These are phyloP conservation scores for Mythimna loreyi DNA, from an alignment of 2,888 invertebrate species.

Conservation along the genomic window DNA sequence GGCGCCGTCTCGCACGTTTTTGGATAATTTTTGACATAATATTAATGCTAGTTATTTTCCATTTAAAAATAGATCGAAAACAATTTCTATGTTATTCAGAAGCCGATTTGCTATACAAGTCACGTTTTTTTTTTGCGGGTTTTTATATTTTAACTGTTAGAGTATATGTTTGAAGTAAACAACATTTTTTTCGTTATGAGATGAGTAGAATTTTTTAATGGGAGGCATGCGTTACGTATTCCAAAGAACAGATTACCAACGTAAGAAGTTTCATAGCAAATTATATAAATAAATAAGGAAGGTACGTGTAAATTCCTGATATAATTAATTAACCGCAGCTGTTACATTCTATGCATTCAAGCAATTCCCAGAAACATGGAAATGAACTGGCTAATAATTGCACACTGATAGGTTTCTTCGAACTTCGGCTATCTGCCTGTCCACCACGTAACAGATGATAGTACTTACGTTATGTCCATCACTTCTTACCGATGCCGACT, in stretches of 20 bases:
- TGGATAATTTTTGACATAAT: constrained; percentile 28
- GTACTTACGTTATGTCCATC: constrained; percentile 48
- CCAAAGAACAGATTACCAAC: constrained; percentile 14
- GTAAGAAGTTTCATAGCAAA: constrained; percentile 20
- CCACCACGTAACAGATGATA: constrained; percentile 31
- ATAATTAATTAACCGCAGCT: constrained; percentile 22
- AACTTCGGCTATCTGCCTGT: constrained; percentile 27
- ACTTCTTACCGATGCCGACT: constrained; percentile 30
- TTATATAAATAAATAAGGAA: constrained; percentile 23
- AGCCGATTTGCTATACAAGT: constrained; percentile 4
- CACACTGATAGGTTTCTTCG: constrained; percentile 47
- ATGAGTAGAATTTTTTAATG: constrained; percentile 9
- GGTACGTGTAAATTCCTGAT: constrained; percentile 2
- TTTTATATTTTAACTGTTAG: constrained; percentile 4
- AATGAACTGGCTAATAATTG: constrained; percentile 41
- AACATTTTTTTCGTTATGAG: constrained; percentile 16
- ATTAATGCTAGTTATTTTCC: constrained; percentile 45
- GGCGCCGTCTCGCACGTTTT: constrained; percentile 56
- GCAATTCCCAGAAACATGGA: constrained; percentile 37
- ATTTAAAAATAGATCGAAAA: constrained; percentile 42
- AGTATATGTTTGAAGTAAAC: constrained; percentile 16
- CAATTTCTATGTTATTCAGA: constrained; percentile 34
- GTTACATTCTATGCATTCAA: constrained; percentile 27
- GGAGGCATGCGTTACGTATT: constrained; percentile 10
- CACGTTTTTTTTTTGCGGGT: constrained; percentile 7